Conservation (phyloP, 2,797 vertebrate species). For the Phoxinus dragarum region DNA sequence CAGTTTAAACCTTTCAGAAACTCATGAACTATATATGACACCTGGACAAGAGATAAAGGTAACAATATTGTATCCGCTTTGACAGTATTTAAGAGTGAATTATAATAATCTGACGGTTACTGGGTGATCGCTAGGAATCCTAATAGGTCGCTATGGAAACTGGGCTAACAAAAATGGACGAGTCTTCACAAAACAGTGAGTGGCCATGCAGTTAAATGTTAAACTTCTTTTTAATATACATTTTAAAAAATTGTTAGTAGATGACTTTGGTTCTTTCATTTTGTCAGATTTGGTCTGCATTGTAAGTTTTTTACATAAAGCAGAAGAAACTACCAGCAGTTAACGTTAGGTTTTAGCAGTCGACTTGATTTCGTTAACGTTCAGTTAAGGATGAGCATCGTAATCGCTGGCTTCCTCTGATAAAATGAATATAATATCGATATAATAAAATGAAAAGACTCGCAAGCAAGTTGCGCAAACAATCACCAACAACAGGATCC, state of each 20-base stretch:
- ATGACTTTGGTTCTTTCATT: neutral
- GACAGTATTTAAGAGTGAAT: neutral
- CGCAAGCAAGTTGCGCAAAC: neutral
- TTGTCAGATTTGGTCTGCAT: neutral
- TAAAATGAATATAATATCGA: too few species aligned
- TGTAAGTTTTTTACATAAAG: neutral
- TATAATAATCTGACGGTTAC: neutral
- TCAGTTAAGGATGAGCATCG: neutral
- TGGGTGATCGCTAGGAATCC: neutral
- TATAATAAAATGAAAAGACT: constrained; percentile 34
- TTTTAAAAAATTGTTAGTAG: neutral
- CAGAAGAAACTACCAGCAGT: neutral
- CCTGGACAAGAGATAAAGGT: neutral
- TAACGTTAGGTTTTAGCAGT: neutral
- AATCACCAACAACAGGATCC: constrained; percentile 1
- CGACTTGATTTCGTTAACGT: neutral
- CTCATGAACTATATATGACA: neutral
- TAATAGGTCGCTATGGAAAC: constrained; percentile 64
- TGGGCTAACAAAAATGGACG: neutral
- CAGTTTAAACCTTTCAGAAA: constrained; percentile 1
- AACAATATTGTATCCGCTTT: neutral
- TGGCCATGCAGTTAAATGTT: neutral
- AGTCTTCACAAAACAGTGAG: neutral
- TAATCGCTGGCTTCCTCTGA: neutral
- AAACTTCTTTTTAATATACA: neutral